A percentile compares a stretch with the other conserved stretches of the same genome.
Evolutionary conservation across 2,113 vertebrate genomes (phyloP).

Genomic region (Neolamprologus devosi): DNA sequence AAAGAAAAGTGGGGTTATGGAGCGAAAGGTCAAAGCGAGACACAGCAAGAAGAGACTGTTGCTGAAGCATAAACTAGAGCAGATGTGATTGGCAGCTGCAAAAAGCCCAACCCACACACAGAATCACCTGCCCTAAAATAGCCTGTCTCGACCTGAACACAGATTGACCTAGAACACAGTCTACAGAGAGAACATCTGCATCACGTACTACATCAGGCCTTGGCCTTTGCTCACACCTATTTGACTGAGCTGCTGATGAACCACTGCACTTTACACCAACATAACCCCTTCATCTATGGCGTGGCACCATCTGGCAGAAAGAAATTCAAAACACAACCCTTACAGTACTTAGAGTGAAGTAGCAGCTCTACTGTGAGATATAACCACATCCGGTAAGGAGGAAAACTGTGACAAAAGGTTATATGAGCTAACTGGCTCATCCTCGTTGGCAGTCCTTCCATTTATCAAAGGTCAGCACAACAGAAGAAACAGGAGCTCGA

Average conservation of each 20-base stretch:
- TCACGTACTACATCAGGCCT: constrained; percentile 15
- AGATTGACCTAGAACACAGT: constrained; percentile 64
- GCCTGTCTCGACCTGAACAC: constrained; percentile 47
- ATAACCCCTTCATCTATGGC: constrained; percentile 4
- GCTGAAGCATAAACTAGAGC: constrained; percentile 28
- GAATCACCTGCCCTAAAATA: constrained; percentile 59
- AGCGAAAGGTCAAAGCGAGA: background rate
- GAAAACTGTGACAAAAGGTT: background rate
- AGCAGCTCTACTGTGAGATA: background rate
- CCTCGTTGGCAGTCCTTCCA: background rate
- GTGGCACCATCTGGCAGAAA: constrained; percentile 7
- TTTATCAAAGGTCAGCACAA: background rate
- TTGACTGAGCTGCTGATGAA: constrained; percentile 19
- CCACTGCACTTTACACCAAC: constrained; percentile 5
- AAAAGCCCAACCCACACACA: constrained; percentile 34
- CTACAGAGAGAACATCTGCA: constrained; percentile 59
- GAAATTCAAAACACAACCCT: background rate
- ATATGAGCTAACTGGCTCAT: background rate
- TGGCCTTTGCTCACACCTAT: constrained; percentile 19
- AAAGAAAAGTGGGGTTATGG: background rate
- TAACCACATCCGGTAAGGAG: background rate
- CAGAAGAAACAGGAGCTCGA: background rate
- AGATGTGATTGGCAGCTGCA: constrained; percentile 57
- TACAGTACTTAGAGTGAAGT: background rate
- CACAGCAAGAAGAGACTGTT: background rate